Evolutionary conservation across 2,888 invertebrate species (phyloP).

Genomic region (Drosophila setosimentum): DNA sequence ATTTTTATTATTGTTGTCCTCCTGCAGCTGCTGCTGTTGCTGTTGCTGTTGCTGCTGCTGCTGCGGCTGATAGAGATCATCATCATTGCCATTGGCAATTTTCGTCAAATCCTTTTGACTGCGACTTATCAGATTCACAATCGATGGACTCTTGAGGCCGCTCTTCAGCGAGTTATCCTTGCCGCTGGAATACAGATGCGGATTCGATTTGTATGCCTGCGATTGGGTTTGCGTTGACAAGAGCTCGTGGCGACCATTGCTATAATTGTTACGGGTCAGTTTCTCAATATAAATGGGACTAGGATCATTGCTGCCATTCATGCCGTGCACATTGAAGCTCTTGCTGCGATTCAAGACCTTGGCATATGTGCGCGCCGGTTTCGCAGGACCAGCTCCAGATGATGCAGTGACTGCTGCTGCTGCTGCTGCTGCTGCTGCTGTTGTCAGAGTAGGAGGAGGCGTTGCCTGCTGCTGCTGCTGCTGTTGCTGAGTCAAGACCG

Average conservation of each 20-base stretch:
- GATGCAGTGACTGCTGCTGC: not conserved
- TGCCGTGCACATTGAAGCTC: constrained; percentile 93
- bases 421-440: constrained; percentile 16
- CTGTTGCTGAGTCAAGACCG: constrained; percentile 15
- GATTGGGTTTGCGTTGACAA: constrained; percentile 31
- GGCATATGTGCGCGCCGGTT: constrained; percentile 91
- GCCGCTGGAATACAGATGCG: constrained; percentile 87
- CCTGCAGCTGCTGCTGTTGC: constrained; percentile 8
- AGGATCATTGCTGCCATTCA: constrained; percentile 86
- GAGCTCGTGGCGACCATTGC: constrained; percentile 57
- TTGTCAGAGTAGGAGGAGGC: constrained; percentile 44
- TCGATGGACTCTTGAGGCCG: constrained; percentile 91
- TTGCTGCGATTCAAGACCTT: constrained; percentile 92
- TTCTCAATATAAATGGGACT: constrained; percentile 85
- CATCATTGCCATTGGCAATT: constrained; percentile 83
- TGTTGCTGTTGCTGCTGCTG: not conserved
- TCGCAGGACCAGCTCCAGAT: constrained; percentile 87
- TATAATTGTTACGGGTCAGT: constrained; percentile 82
- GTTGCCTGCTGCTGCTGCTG: constrained; percentile 22
- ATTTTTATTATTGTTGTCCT: constrained; percentile 86
- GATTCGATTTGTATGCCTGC: constrained; percentile 91
- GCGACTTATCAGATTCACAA: constrained; percentile 93
- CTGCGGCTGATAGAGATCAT: constrained; percentile 42
- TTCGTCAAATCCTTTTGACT: constrained; percentile 92
- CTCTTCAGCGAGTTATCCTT: constrained; percentile 82